Conservation (phyloP, 2,888 invertebrate species). For the Rotaria socialis region DNA sequence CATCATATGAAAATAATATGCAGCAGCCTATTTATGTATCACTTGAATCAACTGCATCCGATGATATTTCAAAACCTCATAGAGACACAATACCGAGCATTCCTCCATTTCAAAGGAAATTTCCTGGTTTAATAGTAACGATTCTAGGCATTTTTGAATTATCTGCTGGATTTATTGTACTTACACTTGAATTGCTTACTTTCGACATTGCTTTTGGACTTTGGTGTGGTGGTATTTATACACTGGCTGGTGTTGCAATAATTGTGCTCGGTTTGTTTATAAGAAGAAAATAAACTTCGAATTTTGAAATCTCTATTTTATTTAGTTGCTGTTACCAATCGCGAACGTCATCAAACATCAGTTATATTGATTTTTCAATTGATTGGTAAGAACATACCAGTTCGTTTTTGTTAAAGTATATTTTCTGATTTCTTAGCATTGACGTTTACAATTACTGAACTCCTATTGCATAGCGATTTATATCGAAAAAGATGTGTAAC, state of each 20-base stretch:
- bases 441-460: not conserved
- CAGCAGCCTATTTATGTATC: not conserved
- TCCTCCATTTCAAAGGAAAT: not conserved
- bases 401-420: not conserved
- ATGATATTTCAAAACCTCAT: too few species aligned
- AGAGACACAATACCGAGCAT: not conserved
- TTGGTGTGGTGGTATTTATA: not conserved
- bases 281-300: not conserved
- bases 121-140: not conserved
- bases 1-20: not conserved
- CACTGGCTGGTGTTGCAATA: not conserved
- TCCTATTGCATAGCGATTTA: not conserved
- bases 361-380: slow-evolving; percentile 15
- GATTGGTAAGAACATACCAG: not conserved
- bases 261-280: not conserved
- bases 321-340: not conserved
- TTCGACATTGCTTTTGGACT: not conserved
- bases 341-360: not conserved
- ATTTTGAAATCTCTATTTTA: not conserved
- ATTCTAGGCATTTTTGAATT: not conserved
- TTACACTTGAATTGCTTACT: not conserved
- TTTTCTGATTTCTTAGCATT: not conserved
- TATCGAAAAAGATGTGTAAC: slow-evolving; percentile 11
- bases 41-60: not conserved
- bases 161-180: not conserved